Evolutionary conservation across 2,113 vertebrate species (phyloP).

Genomic region (Nothobranchius furzeri): DNA sequence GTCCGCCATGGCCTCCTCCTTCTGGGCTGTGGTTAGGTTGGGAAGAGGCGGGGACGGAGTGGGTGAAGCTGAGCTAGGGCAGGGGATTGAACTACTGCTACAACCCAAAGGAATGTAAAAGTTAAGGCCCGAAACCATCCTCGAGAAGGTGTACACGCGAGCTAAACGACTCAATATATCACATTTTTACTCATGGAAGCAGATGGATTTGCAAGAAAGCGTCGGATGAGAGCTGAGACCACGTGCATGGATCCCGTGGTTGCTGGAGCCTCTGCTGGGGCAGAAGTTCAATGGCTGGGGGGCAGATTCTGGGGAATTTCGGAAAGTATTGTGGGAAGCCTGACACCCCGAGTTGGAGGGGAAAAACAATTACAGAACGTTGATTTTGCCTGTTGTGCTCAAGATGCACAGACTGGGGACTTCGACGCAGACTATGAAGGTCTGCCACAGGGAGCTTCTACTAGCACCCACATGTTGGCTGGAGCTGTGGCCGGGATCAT

Average conservation of each 20-base stretch:
- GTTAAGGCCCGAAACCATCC: slow-evolving; percentile 8
- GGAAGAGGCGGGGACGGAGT: slow-evolving; percentile 25
- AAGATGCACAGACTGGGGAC: slow-evolving; percentile 66
- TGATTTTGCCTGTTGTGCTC: slow-evolving; percentile 38
- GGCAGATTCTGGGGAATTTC: slow-evolving; percentile 79
- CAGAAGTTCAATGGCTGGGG: slow-evolving; percentile 81
- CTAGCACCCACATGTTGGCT: slow-evolving; percentile 95
- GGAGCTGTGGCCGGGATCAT: slow-evolving; percentile 94
- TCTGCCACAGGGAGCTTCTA: slow-evolving; percentile 90
- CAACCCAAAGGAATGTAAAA: slow-evolving; percentile 60
- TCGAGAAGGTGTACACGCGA: slow-evolving; percentile 7
- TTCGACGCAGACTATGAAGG: slow-evolving; percentile 89
- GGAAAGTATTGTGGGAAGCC: slow-evolving; percentile 77
- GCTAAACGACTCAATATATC: slow-evolving; percentile 1
- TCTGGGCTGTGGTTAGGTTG: slow-evolving; percentile 16
- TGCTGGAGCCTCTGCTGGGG: slow-evolving; percentile 80
- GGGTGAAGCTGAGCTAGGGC: slow-evolving; percentile 1
- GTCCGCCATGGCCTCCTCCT: slow-evolving; percentile 43
- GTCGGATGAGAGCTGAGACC: slow-evolving; percentile 80
- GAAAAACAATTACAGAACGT: slow-evolving; percentile 68
- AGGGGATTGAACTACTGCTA: neutral
- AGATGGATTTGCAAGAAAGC: slow-evolving; percentile 78
- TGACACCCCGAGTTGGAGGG: slow-evolving; percentile 70
- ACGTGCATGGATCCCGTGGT: slow-evolving; percentile 80
- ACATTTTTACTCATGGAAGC: slow-evolving; percentile 77